Conservation (phyloP, 2,113 vertebrate genomes). For the Notarius quadriscutis region DNA sequence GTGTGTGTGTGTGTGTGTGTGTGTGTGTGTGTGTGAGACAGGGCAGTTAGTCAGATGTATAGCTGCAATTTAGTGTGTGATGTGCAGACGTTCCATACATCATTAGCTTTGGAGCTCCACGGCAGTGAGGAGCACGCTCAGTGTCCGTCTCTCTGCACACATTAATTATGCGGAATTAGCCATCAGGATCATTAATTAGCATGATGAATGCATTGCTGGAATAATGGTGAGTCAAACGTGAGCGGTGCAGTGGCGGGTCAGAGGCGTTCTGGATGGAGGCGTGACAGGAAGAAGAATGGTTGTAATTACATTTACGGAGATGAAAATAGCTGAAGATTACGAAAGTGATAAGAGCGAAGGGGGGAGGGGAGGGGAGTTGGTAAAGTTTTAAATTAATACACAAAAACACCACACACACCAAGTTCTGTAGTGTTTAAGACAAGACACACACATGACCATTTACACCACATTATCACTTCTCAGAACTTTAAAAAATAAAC, state of each 20-base stretch:
- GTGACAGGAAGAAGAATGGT: slow-evolving; percentile 73
- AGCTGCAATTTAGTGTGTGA: slow-evolving; percentile 56
- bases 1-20: background rate
- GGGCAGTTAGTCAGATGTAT: slow-evolving; percentile 55
- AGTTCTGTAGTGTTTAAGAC: background rate
- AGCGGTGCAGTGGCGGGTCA: slow-evolving; percentile 70
- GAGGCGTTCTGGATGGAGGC: slow-evolving; percentile 61
- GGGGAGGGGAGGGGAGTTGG: background rate
- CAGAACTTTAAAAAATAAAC: too few relatives aligned
- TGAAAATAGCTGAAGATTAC: slow-evolving; percentile 70
- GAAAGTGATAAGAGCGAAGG: slow-evolving; percentile 56
- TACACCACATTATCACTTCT: too few relatives aligned
- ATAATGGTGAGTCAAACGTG: slow-evolving; percentile 72
- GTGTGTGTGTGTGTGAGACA: background rate
- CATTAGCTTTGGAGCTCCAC: slow-evolving; percentile 23
- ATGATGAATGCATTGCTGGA: slow-evolving; percentile 73
- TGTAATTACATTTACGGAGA: slow-evolving; percentile 70
- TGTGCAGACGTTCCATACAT: slow-evolving; percentile 58
- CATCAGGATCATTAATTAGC: slow-evolving; percentile 74
- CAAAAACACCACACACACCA: background rate
- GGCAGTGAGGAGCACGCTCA: background rate
- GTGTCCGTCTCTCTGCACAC: slow-evolving; percentile 43
- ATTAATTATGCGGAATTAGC: slow-evolving; percentile 73
- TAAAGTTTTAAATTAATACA: background rate
- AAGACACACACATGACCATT: too few relatives aligned